phyloP scores from a whole-genome alignment of 2,797 vertebrate genomes.

The Erethizon dorsatum region DNA sequence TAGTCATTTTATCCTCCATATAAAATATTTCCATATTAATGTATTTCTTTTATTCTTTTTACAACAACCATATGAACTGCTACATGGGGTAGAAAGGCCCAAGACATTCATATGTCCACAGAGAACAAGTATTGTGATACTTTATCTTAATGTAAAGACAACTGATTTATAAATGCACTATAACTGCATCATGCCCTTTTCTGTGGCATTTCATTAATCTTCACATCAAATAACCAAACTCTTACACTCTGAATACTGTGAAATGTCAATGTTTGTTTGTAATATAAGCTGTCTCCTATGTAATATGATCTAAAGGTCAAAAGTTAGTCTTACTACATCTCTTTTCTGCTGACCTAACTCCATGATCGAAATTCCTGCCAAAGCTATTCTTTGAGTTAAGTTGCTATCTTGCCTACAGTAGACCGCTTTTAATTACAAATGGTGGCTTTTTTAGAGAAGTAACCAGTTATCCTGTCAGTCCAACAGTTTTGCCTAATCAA shows the following conservation, averaged over 20 bases:
- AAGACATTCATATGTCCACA: not conserved
- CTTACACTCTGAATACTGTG: slow-evolving; percentile 14
- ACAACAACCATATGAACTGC: not conserved
- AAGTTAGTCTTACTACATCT: not conserved
- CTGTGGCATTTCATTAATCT: not conserved
- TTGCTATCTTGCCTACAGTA: not conserved
- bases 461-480: slow-evolving; percentile 4
- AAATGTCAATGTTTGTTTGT: not conserved
- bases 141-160: slow-evolving; percentile 32
- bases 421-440: not conserved
- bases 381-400: not conserved
- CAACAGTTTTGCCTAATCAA: slow-evolving; percentile 17
- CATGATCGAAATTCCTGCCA: not conserved
- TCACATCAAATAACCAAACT: slow-evolving; percentile 46
- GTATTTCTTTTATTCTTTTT: slow-evolving; percentile 6
- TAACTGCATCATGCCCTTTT: not conserved
- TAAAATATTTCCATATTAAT: slow-evolving; percentile 31
- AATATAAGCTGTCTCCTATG: not conserved
- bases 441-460: not conserved
- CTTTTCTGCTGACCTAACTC: not conserved
- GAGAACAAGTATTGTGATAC: not conserved
- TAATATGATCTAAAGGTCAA: slow-evolving; percentile 45
- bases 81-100: not conserved
- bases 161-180: slow-evolving; percentile 65
- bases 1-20: not conserved